Conservation (phyloP, 2,888 invertebrate species). For the Dicyrtoma fusca region DNA sequence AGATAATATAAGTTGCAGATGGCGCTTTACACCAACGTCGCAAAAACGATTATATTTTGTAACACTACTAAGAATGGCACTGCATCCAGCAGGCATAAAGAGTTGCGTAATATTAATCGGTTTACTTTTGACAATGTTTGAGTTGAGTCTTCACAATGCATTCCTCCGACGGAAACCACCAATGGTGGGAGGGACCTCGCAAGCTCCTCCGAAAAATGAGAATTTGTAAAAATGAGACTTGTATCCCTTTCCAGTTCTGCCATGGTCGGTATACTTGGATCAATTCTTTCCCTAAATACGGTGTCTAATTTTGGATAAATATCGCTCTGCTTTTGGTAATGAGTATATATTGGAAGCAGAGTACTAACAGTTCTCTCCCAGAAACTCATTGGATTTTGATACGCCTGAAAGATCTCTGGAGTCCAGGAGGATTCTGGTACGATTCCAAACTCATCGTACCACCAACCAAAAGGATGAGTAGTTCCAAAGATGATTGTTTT, state of each 20-base stretch:
- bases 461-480: conserved; percentile 41
- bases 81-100: no score
- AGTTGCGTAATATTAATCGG: no score
- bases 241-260: conserved; percentile 41
- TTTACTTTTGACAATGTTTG: conserved; percentile 32
- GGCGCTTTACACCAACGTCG: no score
- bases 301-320: conserved; percentile 41
- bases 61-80: no score
- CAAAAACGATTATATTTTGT: no score
- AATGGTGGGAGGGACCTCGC: conserved; percentile 19
- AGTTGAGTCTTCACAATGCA: conserved; percentile 28
- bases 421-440: not conserved
- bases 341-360: conserved; percentile 22
- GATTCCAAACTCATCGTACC: conserved; percentile 37
- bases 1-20: no score
- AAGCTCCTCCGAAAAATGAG: conserved; percentile 38
- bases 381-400: conserved; percentile 43
- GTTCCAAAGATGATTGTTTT: conserved; percentile 46
- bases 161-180: conserved; percentile 22
- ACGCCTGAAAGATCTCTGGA: conserved; percentile 35
- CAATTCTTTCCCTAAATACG: conserved; percentile 31
- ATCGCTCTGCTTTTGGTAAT: conserved; percentile 21
- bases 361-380: conserved; percentile 33
- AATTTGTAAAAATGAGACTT: conserved; percentile 47
- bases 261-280: conserved; percentile 38